phyloP scores from a whole-genome alignment of 2,888 invertebrate species.

The Polydesmus complanatus region DNA sequence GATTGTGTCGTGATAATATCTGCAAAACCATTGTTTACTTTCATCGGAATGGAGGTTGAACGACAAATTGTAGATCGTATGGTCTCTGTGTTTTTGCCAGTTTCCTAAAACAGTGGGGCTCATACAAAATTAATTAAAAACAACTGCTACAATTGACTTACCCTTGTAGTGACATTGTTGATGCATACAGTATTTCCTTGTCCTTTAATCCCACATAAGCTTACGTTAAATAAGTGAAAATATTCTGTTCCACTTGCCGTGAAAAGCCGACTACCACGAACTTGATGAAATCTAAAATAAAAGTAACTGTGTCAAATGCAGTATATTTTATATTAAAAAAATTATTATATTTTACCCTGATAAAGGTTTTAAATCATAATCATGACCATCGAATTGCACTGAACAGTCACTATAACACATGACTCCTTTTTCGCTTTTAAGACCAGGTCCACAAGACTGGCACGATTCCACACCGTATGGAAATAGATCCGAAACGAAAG shows the following conservation, averaged over 20 bases:
- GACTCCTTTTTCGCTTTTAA: constrained; percentile 31
- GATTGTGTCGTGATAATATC: constrained; percentile 20
- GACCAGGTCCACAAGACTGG: constrained; percentile 37
- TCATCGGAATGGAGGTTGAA: constrained; percentile 32
- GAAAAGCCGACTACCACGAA: constrained; percentile 33
- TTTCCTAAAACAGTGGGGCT: constrained; percentile 22
- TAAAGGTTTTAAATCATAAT: constrained; percentile 30
- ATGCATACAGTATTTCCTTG: constrained; percentile 30
- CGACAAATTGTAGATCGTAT: constrained; percentile 28
- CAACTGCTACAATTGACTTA: constrained; percentile 2
- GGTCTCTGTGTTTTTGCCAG: constrained; percentile 19
- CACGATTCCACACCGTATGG: constrained; percentile 34
- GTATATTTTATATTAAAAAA: not conserved
- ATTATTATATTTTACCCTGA: constrained; percentile 26
- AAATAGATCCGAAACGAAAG: constrained; percentile 29
- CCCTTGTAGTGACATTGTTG: constrained; percentile 31
- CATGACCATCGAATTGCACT: constrained; percentile 26
- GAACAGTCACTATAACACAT: constrained; percentile 36
- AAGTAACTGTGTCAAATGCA: not conserved
- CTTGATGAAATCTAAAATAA: constrained; percentile 29
- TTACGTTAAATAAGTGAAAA: constrained; percentile 40
- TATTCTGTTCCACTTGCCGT: constrained; percentile 40
- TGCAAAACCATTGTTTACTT: constrained; percentile 20
- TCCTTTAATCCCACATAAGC: constrained; percentile 35
- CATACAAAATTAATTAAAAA: not conserved